Percentiles rank a stretch among this genome's conserved stretches.
phyloP scores from a whole-genome alignment of 2,888 invertebrate species.

The Drosophila niveifrons region DNA sequence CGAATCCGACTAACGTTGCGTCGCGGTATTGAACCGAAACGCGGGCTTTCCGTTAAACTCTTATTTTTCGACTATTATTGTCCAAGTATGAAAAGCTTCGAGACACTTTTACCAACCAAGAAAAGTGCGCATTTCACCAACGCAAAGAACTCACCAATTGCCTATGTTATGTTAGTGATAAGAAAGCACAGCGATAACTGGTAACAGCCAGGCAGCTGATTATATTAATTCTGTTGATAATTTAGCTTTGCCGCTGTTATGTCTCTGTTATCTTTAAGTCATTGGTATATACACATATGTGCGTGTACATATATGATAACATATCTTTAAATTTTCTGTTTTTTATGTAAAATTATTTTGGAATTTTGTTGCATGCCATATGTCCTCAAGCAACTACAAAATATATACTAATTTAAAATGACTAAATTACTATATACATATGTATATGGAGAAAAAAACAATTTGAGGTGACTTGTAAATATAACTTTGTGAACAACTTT shows the following conservation, averaged over 20 bases:
- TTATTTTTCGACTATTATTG: constrained; percentile 62
- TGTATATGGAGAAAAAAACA: no score
- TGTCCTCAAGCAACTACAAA: no score
- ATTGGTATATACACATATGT: background rate
- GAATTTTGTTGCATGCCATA: no score
- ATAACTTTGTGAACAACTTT: no score
- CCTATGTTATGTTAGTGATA: constrained; percentile 62
- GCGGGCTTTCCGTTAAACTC: constrained; percentile 44
- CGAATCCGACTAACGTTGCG: constrained; percentile 11
- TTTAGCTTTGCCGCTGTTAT: constrained; percentile 11
- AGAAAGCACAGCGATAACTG: constrained; percentile 57
- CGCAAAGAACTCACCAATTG: constrained; percentile 56
- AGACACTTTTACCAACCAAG: constrained; percentile 17
- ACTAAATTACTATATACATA: no score
- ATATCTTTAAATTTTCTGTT: no score
- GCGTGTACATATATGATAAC: no score
- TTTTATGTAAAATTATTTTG: no score
- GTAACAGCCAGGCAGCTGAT: constrained; percentile 6
- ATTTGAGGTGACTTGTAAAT: no score
- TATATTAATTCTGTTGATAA: constrained; percentile 1
- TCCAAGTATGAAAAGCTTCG: constrained; percentile 65
- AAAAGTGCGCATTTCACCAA: constrained; percentile 43
- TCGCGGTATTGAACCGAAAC: constrained; percentile 30
- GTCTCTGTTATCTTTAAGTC: constrained; percentile 17
- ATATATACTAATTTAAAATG: no score